phyloP scores from a whole-genome alignment of 2,888 invertebrate species.

The Cylloceria caligata region DNA sequence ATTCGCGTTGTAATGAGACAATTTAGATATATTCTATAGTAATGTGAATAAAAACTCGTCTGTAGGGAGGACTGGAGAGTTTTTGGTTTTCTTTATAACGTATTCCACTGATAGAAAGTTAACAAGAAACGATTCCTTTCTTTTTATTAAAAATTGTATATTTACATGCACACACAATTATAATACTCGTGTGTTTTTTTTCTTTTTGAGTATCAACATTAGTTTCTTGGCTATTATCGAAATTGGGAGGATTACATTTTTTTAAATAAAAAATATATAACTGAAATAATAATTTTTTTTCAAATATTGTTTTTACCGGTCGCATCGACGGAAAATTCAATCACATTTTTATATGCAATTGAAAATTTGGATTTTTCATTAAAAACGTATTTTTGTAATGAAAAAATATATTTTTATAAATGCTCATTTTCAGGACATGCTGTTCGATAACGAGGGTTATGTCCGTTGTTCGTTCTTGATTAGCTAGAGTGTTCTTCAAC shows the following conservation, averaged over 20 bases:
- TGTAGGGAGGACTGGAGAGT: not conserved
- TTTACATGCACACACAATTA: slow-evolving; percentile 27
- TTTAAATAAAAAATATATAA: too few relatives aligned
- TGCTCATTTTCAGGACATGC: not conserved
- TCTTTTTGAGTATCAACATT: not conserved
- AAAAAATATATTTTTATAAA: too few relatives aligned
- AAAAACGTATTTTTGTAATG: not conserved
- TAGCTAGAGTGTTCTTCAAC: not conserved
- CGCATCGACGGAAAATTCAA: too few relatives aligned
- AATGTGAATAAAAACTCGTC: slow-evolving; percentile 38
- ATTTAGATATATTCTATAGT: slow-evolving; percentile 39
- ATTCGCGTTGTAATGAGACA: not conserved
- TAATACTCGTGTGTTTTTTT: slow-evolving; percentile 15
- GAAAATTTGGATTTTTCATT: not conserved
- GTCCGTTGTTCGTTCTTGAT: not conserved
- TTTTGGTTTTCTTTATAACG: not conserved
- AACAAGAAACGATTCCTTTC: slow-evolving; percentile 22
- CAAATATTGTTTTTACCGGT: too few relatives aligned
- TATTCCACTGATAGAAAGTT: slow-evolving; percentile 6
- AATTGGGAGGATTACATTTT: not conserved
- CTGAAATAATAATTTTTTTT: too few relatives aligned
- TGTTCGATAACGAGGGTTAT: not conserved
- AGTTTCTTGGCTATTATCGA: slow-evolving; percentile 7
- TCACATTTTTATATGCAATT: not conserved
- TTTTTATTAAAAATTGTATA: slow-evolving; percentile 26